phyloP scores from a whole-genome alignment of 1,140 invertebrate species.

The Helicoverpa armigera region DNA sequence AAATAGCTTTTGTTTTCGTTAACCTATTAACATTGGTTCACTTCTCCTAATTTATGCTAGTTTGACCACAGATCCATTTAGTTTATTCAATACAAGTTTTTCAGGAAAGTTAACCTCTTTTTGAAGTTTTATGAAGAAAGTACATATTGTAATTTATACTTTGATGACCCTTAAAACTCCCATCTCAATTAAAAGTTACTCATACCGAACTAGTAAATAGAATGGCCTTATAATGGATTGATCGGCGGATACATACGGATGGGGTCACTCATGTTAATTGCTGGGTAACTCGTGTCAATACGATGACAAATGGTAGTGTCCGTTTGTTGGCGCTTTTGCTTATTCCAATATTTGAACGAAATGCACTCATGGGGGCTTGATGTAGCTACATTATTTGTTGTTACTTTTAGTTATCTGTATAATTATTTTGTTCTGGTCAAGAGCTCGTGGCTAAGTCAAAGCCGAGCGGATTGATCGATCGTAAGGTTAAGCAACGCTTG shows the following conservation, averaged over 20 bases:
- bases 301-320: conserved; percentile 51
- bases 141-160: background rate
- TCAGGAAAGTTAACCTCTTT: no score
- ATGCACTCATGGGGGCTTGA: conserved; percentile 15
- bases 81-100: no score
- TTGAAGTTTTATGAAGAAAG: background rate
- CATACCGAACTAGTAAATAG: conserved; percentile 6
- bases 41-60: no score
- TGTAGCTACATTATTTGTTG: background rate
- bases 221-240: conserved; percentile 47
- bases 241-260: conserved; percentile 47
- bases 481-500: no score
- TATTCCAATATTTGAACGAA: conserved; percentile 29
- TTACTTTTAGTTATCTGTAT: background rate
- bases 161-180: background rate
- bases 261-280: conserved; percentile 51
- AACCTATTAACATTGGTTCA: no score
- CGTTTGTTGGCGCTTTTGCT: conserved; percentile 24
- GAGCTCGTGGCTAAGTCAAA: no score
- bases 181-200: background rate
- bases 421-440: no score
- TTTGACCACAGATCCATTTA: no score
- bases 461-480: no score
- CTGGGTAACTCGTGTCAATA: conserved; percentile 43
- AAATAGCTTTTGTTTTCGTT: no score